Evolutionary conservation across 2,113 vertebrate species (phyloP), one percentile per base, ranked within the genome.

Genomic region (Patagioenas fasciata): DNA sequence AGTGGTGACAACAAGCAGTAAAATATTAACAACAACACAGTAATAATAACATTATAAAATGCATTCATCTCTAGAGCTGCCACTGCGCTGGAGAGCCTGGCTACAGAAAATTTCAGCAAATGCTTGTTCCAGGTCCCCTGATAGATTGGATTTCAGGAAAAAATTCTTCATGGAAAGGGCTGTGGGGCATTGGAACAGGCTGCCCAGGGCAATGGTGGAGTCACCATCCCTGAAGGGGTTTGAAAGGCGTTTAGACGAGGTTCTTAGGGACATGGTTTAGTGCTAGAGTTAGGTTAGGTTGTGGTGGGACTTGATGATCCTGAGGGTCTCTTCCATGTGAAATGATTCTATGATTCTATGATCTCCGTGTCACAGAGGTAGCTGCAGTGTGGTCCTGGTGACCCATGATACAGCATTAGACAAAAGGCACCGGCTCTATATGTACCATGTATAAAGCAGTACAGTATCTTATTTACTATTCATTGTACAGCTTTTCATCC

Each of bases 1-100:
- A 74, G 36, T n/a, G 80, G 23, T 84, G 85, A 92, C 90, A 92
- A 84, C 69, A 88, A 85, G 69, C 85, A 61, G 80, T 89, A 91
- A 92, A 93, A 95, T 86, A 89, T 92, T 86, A 95, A 92, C 85
- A 90, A 4, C 60, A 64, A 2, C 32, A 51, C 40, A 74, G 61
- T 50, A 91, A 84, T 91, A 84, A 87, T 18, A 79, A 32, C 60
- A 69, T 93, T 84, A 50, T 24, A 58, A 65, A 57, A 19, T 3
- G 5, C 78, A 62, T 91, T 72, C 16, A 75, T 94, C 85, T 93
- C 66, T 20, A 74, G 61, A 73, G 32, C 69, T 93, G 65, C 89
- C 93, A 47, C 26, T 53, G 80, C 13, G 3, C 57, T 19, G 32
- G 11, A 78, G 28, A 72, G 48, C 10, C 69, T 91, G 80, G 34